Conservation (phyloP, 2,797 vertebrate species). For the Anomalospiza imberbis region DNA sequence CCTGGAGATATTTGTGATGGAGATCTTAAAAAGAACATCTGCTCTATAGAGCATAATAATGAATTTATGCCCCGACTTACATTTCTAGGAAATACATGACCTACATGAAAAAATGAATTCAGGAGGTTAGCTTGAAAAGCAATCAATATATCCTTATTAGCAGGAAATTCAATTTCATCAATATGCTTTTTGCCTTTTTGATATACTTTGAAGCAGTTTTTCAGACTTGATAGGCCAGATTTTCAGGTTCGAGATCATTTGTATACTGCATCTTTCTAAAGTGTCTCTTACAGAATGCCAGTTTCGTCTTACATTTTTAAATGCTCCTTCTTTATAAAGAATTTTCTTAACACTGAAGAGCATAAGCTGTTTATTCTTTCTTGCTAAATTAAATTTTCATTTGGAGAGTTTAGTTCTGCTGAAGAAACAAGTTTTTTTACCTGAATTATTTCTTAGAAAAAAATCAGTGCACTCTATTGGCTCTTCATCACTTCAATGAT, state of each 20-base stretch:
- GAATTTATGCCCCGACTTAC: neutral
- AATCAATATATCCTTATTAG: neutral
- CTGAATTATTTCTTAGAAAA: neutral
- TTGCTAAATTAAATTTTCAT: neutral
- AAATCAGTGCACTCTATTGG: neutral
- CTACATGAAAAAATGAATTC: neutral
- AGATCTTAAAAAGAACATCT: neutral
- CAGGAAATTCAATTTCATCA: neutral
- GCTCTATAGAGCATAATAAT: neutral
- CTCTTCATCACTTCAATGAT: neutral
- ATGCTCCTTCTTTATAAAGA: neutral
- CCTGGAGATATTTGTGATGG: neutral
- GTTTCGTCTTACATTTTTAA: neutral
- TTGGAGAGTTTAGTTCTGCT: neutral
- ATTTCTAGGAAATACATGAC: neutral
- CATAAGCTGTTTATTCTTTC: neutral
- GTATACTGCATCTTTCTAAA: neutral
- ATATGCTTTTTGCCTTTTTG: neutral
- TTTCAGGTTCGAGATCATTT: neutral
- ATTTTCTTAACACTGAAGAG: neutral
- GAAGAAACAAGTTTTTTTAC: neutral
- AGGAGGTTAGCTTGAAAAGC: neutral
- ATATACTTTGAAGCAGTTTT: neutral
- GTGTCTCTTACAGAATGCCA: neutral
- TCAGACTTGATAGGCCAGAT: neutral